A percentile compares a stretch with the other conserved stretches of the same genome.
These are phyloP conservation scores for Drosophila stalkeri DNA, from an alignment of 2,888 invertebrate species.

Conservation along the genomic window DNA sequence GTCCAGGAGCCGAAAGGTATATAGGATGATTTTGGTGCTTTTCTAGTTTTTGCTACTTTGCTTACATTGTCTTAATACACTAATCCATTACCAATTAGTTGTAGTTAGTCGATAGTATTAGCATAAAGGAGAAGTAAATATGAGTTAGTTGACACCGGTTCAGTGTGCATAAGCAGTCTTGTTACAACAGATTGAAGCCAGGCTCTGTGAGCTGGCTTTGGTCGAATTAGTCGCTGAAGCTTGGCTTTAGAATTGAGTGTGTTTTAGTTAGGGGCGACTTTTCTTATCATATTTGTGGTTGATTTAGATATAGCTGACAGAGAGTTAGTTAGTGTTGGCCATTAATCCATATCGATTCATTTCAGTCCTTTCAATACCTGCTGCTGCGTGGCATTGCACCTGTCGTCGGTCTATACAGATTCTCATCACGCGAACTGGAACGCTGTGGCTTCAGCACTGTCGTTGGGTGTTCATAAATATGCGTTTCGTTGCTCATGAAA, in stretches of 20 bases:
- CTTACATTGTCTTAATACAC: constrained; percentile 21
- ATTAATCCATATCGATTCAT: not conserved
- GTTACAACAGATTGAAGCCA: constrained; percentile 36
- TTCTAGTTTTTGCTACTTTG: not conserved
- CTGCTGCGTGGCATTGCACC: constrained; percentile 74
- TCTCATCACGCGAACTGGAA: constrained; percentile 76
- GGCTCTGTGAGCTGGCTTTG: constrained; percentile 48
- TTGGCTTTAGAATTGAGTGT: constrained; percentile 40
- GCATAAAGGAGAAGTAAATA: constrained; percentile 40
- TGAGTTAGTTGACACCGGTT: constrained; percentile 39
- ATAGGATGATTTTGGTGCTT: not conserved
- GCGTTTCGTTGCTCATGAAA: constrained; percentile 83
- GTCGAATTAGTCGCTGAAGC: constrained; percentile 54
- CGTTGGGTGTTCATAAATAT: constrained; percentile 83
- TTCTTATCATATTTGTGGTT: constrained; percentile 5
- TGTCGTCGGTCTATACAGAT: constrained; percentile 75
- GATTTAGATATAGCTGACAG: constrained; percentile 22
- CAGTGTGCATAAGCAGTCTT: constrained; percentile 65
- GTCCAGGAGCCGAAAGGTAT: not conserved
- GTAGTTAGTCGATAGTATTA: constrained; percentile 31
- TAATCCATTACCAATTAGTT: constrained; percentile 49
- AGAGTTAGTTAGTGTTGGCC: constrained; percentile 5
- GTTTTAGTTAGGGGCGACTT: constrained; percentile 29
- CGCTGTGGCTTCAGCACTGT: constrained; percentile 75
- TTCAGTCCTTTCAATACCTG: constrained; percentile 80